Evolutionary conservation across 2,888 invertebrate genomes (phyloP).

Genomic region (Calephelis perditalis): DNA sequence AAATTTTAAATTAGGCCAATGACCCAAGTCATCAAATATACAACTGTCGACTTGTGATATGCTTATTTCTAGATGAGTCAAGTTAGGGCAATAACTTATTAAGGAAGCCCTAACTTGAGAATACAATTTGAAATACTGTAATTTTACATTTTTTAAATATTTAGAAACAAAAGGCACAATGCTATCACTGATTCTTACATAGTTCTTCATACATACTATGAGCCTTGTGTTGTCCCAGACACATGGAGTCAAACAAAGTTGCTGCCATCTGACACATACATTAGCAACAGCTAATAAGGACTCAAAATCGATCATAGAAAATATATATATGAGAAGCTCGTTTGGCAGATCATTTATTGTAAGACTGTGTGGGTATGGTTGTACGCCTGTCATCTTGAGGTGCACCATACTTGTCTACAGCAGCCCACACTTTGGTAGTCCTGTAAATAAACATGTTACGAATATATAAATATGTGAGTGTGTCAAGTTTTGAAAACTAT

Average conservation of each 20-base stretch:
- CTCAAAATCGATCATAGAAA: constrained; percentile 75
- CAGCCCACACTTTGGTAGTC: constrained; percentile 41
- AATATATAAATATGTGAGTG: too few species aligned
- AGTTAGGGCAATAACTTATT: constrained; percentile 70
- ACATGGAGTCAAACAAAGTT: constrained; percentile 67
- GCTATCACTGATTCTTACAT: constrained; percentile 68
- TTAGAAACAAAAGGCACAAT: constrained; percentile 74
- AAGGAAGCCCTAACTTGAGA: constrained; percentile 70
- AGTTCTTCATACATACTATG: constrained; percentile 75
- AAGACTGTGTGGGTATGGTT: constrained; percentile 46
- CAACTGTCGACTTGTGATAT: constrained; percentile 75
- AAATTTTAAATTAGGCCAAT: constrained; percentile 72
- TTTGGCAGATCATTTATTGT: constrained; percentile 73
- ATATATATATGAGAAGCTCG: constrained; percentile 73
- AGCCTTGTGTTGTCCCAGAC: constrained; percentile 74
- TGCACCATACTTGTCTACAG: constrained; percentile 60
- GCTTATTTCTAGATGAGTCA: constrained; percentile 75
- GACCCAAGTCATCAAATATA: constrained; percentile 70
- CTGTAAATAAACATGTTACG: constrained; percentile 38
- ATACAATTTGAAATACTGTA: constrained; percentile 76
- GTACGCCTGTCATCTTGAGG: constrained; percentile 62
- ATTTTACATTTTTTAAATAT: constrained; percentile 72
- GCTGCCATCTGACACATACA: constrained; percentile 71
- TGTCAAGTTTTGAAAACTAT: too few species aligned
- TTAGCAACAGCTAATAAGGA: constrained; percentile 66